These are phyloP conservation scores for Zaprionus bogoriensis DNA, from an alignment of 2,888 invertebrate genomes.

Conservation along the genomic window DNA sequence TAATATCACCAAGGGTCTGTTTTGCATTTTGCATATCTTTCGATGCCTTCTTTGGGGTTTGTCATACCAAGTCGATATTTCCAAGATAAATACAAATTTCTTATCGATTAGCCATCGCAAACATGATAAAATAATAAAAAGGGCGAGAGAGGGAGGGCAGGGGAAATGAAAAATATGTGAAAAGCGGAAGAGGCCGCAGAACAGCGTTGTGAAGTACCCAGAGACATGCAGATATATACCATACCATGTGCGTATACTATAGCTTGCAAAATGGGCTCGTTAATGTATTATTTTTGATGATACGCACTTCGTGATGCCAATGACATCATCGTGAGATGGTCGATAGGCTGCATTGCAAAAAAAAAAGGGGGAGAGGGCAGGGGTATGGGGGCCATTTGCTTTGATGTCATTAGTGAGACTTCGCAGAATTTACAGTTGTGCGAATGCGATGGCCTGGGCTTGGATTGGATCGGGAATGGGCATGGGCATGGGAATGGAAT, in stretches of 20 bases:
- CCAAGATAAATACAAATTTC: constrained; percentile 18
- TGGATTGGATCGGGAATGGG: no score
- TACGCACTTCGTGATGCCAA: constrained; percentile 47
- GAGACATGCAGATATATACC: no score
- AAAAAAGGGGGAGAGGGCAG: not conserved
- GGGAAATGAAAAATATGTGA: not conserved
- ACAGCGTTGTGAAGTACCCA: no score
- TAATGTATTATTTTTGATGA: constrained; percentile 37
- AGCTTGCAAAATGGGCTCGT: constrained; percentile 14
- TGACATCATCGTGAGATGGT: constrained; percentile 51
- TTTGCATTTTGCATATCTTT: no score
- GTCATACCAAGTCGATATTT: not conserved
- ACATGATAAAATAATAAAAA: constrained; percentile 9
- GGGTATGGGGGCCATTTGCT: constrained; percentile 13
- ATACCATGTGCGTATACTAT: no score
- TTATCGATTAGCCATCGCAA: constrained; percentile 24
- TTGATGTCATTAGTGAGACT: constrained; percentile 48
- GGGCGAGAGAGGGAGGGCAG: no score
- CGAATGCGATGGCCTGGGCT: constrained; percentile 1
- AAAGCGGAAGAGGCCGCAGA: not conserved
- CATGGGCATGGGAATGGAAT: no score
- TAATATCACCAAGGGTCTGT: no score
- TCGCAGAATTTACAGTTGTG: constrained; percentile 46
- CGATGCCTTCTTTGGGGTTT: not conserved
- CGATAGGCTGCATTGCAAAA: no score